A percentile compares a stretch with the other conserved stretches of the same genome.
Evolutionary conservation across 2,888 invertebrate species (phyloP).

Genomic region (Patella caerulea): DNA sequence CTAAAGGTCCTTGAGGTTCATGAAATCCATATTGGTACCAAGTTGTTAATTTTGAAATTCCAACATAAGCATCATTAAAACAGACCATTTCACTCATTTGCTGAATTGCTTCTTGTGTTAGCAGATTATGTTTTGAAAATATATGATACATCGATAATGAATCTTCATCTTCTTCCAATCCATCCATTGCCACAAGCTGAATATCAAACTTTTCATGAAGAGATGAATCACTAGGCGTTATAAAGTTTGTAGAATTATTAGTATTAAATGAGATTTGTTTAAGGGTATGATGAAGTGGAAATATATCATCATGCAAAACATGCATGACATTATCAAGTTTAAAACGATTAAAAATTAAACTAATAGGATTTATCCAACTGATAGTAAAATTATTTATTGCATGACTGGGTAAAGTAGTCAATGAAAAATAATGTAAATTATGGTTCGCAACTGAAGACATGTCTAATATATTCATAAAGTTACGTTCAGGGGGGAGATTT

Average conservation of each 20-base stretch:
- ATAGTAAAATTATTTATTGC: slow-evolving; percentile 43
- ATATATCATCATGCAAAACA: slow-evolving; percentile 74
- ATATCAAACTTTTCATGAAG: slow-evolving; percentile 35
- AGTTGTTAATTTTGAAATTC: slow-evolving; percentile 68
- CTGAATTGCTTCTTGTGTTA: slow-evolving; percentile 45
- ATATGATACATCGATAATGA: slow-evolving; percentile 66
- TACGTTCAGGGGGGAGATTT: slow-evolving; percentile 59
- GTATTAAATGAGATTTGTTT: slow-evolving; percentile 46
- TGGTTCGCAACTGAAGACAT: slow-evolving; percentile 71
- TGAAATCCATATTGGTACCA: slow-evolving; percentile 75
- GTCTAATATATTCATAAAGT: slow-evolving; percentile 54
- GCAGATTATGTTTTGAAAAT: slow-evolving; percentile 59
- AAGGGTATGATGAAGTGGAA: slow-evolving; percentile 71
- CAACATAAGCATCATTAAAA: slow-evolving; percentile 69
- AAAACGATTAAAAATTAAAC: slow-evolving; percentile 71
- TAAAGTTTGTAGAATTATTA: neutral
- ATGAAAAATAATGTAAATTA: slow-evolving; percentile 64
- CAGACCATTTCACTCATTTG: slow-evolving; percentile 59
- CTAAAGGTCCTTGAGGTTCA: slow-evolving; percentile 71
- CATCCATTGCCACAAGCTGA: slow-evolving; percentile 67
- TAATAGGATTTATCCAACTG: slow-evolving; percentile 43
- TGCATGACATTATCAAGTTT: slow-evolving; percentile 76
- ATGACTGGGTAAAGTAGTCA: slow-evolving; percentile 63
- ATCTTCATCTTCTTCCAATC: slow-evolving; percentile 51
- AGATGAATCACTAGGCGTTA: neutral